These are phyloP conservation scores for Sapajus apella DNA, from an alignment of 2,113 vertebrate species.

Conservation along the genomic window DNA sequence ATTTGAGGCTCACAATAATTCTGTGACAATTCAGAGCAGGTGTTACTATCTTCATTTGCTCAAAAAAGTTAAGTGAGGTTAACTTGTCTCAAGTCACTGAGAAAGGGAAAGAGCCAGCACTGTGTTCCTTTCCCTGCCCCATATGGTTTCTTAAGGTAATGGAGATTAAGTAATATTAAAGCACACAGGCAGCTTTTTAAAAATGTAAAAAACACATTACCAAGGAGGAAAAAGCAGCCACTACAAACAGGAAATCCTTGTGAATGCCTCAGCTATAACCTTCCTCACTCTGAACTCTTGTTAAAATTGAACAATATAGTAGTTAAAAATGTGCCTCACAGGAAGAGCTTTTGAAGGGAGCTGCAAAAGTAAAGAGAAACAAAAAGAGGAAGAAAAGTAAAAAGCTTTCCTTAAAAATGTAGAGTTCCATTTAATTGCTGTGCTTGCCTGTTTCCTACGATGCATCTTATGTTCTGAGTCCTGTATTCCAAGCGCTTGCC, in stretches of 20 bases:
- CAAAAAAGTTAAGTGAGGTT: not conserved
- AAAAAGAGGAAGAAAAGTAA: not conserved
- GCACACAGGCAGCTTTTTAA: constrained; percentile 11
- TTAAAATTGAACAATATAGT: constrained; percentile 71
- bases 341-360: constrained; percentile 9
- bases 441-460: not conserved
- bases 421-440: not conserved
- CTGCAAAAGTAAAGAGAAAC: constrained; percentile 34
- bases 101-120: not conserved
- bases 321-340: not conserved
- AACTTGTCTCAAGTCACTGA: not conserved
- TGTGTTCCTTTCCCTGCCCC: not conserved
- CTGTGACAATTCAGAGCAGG: not conserved
- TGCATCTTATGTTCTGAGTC: too few relatives aligned
- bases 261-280: constrained; percentile 51
- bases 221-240: constrained; percentile 19
- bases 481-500: not conserved
- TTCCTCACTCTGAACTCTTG: constrained; percentile 52
- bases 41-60: not conserved
- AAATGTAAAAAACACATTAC: constrained; percentile 51
- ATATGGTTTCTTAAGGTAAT: not conserved
- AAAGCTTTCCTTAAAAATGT: not conserved
- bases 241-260: constrained; percentile 74
- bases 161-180: not conserved
- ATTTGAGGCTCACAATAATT: constrained; percentile 1